A percentile compares a stretch with the other conserved stretches of the same genome.
Evolutionary conservation across 2,797 vertebrate species (phyloP).

Genomic region (Sebastes hubbsi): DNA sequence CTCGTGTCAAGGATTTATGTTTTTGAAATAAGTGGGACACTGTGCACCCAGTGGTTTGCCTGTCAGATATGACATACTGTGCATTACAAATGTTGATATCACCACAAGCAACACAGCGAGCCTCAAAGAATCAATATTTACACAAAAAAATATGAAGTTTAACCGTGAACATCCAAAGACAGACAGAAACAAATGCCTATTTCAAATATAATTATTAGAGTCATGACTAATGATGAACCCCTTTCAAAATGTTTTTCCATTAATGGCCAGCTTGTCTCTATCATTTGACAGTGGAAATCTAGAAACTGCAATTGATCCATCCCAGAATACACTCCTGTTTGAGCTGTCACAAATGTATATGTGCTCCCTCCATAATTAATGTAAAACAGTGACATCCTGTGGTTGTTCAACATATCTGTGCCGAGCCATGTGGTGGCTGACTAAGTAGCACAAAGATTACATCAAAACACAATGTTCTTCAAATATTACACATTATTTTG

Average conservation of each 20-base stretch:
- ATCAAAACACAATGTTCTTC: background rate
- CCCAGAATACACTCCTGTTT: background rate
- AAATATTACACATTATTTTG: background rate
- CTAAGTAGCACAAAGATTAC: background rate
- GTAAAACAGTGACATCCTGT: constrained; percentile 73
- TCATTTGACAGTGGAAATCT: background rate
- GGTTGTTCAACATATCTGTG: constrained; percentile 30
- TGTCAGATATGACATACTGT: background rate
- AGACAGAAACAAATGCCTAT: background rate
- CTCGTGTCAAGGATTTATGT: background rate
- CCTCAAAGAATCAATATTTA: background rate
- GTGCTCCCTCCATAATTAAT: constrained; percentile 19
- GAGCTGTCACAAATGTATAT: background rate
- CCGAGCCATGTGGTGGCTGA: background rate
- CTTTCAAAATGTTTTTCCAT: background rate
- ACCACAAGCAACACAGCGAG: background rate
- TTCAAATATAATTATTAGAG: background rate
- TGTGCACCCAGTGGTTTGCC: background rate
- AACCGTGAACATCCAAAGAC: background rate
- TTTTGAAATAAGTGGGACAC: background rate
- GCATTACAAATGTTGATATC: background rate
- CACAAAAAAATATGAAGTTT: background rate
- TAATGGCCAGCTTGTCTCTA: background rate
- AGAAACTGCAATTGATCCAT: background rate
- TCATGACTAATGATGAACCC: background rate